Evolutionary conservation across 2,797 vertebrate species (phyloP), one percentile per base, ranked within the genome.

Genomic region (Dromococcyx pavoninus): DNA sequence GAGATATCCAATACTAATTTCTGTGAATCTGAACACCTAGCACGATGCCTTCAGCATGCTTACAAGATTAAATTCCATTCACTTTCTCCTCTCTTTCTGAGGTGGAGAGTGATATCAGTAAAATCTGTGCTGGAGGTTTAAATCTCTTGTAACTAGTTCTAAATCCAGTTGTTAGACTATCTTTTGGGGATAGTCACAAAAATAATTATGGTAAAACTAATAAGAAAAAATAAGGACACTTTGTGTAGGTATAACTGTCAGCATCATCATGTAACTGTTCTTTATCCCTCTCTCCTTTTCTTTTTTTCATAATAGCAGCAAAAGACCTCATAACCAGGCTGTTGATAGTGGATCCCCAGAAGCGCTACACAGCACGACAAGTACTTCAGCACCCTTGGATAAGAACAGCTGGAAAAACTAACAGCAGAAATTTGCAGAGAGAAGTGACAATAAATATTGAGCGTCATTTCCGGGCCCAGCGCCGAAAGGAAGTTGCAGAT

Each of bases 301-400:
- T 11, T 71, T 88, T 75, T 88, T 56, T 25, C 51, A 14, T n/a
- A 76, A 93, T n/a, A 99, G 99, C 98, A 95, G 99, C 98, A 93
- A 99, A 98, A 98, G 98, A 97, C 91, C 98, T 99, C 56, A 98
- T 99, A 89, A 98, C 96, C 93, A 98, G 98, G 93, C 97, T 99
- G 83, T 96, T 99, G 96, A 98, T 98, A 96, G 97, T 98, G 25
- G 98, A 99, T 76, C 98, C 98, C 41, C 97, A 97, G 54, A 97
- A 98, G 85, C 98, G 99, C 81, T 98, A 99, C 93, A 99, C 98
- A 4, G 99, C 99, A 65, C 97, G 97, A 54, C 98, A 99, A 90
- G 98, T 98, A 13, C 97, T 99, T 72, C 98, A 98, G 95, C 98
- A 99, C 80, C 98, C 97, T 46, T 99, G 99, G 99, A 98, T 99